These are phyloP conservation scores for Triplophysa dalaica DNA, from an alignment of 2,113 vertebrate genomes.

Conservation along the genomic window DNA sequence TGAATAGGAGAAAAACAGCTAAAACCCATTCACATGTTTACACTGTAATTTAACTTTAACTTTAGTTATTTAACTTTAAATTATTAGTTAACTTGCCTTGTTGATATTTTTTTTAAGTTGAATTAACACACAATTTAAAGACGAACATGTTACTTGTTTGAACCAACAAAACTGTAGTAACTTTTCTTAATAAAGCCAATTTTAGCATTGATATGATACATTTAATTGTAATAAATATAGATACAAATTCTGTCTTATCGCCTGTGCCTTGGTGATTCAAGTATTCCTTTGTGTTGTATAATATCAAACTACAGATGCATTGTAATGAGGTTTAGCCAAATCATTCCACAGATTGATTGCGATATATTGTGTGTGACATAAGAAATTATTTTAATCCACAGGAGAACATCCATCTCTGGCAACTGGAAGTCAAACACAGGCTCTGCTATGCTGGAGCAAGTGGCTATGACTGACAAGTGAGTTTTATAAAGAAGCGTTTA, in stretches of 20 bases:
- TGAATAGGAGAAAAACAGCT: no score
- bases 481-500: constrained; percentile 43
- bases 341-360: neutral
- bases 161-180: neutral
- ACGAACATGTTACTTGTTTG: no score
- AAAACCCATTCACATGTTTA: no score
- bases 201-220: no score
- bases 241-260: neutral
- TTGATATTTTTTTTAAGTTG: no score
- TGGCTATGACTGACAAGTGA: constrained; percentile 99
- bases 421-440: constrained; percentile 99
- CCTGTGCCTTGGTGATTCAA: neutral
- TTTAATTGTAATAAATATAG: neutral
- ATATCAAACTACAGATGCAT: no score
- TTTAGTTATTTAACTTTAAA: no score
- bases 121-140: no score
- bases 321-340: no score
- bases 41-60: no score
- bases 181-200: neutral
- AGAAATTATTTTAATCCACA: constrained; percentile 60
- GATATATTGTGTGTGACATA: neutral
- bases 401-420: constrained; percentile 98
- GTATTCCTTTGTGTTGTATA: no score
- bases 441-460: constrained; percentile 98
- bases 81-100: no score